A percentile compares a stretch with the other conserved stretches of the same genome.
Conservation (phyloP, 1,140 invertebrate species). For the Drosophila hydei region DNA sequence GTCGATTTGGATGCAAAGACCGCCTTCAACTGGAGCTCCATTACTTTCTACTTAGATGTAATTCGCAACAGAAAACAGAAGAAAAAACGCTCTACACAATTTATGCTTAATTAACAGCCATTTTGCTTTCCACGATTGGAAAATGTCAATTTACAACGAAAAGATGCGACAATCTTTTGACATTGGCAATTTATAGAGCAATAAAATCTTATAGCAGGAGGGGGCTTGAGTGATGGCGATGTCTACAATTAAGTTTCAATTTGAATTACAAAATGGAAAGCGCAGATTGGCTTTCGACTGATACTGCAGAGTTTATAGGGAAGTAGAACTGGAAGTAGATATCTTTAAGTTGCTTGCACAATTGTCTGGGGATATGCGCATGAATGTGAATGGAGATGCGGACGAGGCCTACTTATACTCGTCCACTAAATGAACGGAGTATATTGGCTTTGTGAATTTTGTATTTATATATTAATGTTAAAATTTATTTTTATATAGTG, state of each 20-base stretch:
- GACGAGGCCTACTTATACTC: background rate
- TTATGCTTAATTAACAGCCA: conserved; percentile 71
- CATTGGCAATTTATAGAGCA: conserved; percentile 47
- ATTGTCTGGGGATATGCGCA: conserved; percentile 21
- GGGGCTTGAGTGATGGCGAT: conserved; percentile 5
- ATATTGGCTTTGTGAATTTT: no score
- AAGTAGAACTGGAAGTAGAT: conserved; percentile 34
- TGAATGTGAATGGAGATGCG: background rate
- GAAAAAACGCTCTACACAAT: conserved; percentile 42
- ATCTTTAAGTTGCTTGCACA: conserved; percentile 49
- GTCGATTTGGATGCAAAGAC: background rate
- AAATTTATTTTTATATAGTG: no score
- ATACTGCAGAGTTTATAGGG: conserved; percentile 16
- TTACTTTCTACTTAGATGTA: conserved; percentile 49
- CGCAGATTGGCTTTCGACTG: conserved; percentile 54
- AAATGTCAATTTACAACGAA: conserved; percentile 29
- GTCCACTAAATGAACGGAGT: background rate
- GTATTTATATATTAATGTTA: no score
- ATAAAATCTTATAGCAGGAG: background rate
- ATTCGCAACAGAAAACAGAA: conserved; percentile 38
- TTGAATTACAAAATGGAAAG: conserved; percentile 72
- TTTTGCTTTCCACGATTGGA: conserved; percentile 55
- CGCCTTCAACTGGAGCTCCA: conserved; percentile 16
- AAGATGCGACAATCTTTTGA: conserved; percentile 59
- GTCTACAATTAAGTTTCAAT: conserved; percentile 64